Percentiles rank a stretch among this genome's conserved stretches.
Evolutionary conservation across 2,888 invertebrate genomes (phyloP).

Genomic region (Stramonita haemastoma): DNA sequence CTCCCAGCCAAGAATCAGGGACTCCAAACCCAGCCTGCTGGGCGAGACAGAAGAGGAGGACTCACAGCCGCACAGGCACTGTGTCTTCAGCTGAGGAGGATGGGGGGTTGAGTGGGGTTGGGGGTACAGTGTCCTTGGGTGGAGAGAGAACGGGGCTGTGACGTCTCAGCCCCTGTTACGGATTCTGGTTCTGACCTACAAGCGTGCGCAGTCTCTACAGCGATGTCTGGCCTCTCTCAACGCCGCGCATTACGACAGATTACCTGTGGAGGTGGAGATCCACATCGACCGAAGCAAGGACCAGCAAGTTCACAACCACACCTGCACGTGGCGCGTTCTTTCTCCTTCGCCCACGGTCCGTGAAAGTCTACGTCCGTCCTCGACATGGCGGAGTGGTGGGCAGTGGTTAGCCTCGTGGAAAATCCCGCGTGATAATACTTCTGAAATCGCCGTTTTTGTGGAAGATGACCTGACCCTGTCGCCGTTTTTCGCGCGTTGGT

Average conservation of each 20-base stretch:
- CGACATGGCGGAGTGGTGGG: constrained; percentile 57
- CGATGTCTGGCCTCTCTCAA: constrained; percentile 50
- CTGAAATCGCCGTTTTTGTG: constrained; percentile 66
- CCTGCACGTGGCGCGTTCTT: constrained; percentile 47
- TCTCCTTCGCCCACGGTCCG: constrained; percentile 53
- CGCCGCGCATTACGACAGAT: constrained; percentile 48
- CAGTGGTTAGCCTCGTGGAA: constrained; percentile 66
- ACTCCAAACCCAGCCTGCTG: background rate
- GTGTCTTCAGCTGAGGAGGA: too few species aligned
- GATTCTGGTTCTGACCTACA: constrained; percentile 54
- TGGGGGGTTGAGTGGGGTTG: background rate
- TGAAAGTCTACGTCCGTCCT: constrained; percentile 51
- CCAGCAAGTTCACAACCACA: constrained; percentile 46
- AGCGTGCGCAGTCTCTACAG: constrained; percentile 50
- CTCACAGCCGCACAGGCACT: too few species aligned
- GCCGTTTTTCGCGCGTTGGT: constrained; percentile 63
- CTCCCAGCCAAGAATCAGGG: background rate
- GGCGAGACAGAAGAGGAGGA: background rate
- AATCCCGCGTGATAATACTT: constrained; percentile 49
- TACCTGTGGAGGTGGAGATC: constrained; percentile 51
- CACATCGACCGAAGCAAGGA: constrained; percentile 54
- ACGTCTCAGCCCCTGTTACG: constrained; percentile 46
- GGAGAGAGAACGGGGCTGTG: background rate
- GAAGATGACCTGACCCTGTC: constrained; percentile 70
- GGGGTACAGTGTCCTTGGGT: too few species aligned